phyloP scores from a whole-genome alignment of 1,140 invertebrate species.

The Homarus americanus region DNA sequence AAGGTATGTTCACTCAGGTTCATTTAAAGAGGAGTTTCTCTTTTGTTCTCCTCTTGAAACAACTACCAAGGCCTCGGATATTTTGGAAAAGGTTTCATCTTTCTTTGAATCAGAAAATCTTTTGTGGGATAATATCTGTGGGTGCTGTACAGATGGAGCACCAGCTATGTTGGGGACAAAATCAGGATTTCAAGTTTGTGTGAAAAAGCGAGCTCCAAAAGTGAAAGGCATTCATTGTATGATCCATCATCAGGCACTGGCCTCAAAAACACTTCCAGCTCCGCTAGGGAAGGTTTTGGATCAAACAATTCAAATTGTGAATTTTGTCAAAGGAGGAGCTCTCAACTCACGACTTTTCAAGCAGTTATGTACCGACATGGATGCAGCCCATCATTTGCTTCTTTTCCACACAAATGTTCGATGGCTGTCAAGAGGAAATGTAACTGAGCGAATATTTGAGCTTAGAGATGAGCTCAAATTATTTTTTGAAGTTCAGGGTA shows the following conservation, averaged over 20 bases:
- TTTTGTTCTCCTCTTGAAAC: slow-evolving; percentile 39
- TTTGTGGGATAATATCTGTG: slow-evolving; percentile 32
- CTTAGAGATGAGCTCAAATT: slow-evolving; percentile 37
- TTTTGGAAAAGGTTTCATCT: slow-evolving; percentile 44
- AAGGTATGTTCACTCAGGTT: slow-evolving; percentile 36
- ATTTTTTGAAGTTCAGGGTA: slow-evolving; percentile 34
- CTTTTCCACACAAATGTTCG: slow-evolving; percentile 44
- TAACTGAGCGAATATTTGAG: slow-evolving; percentile 43
- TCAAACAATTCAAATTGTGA: too few species aligned
- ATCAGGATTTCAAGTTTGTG: slow-evolving; percentile 31
- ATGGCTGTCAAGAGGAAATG: slow-evolving; percentile 47
- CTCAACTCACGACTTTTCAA: slow-evolving; percentile 28
- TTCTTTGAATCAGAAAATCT: slow-evolving; percentile 52
- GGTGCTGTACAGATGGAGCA: slow-evolving; percentile 27
- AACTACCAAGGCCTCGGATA: slow-evolving; percentile 43
- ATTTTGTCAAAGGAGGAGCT: too few species aligned
- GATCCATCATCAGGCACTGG: neutral
- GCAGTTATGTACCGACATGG: slow-evolving; percentile 24
- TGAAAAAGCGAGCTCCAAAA: slow-evolving; percentile 24
- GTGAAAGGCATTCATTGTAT: slow-evolving; percentile 13
- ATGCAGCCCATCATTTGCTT: slow-evolving; percentile 41
- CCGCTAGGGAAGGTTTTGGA: neutral
- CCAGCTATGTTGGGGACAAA: slow-evolving; percentile 34
- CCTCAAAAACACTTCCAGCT: slow-evolving; percentile 33
- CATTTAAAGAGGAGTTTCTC: slow-evolving; percentile 39